A percentile compares a stretch with the other conserved stretches of the same genome.
phyloP scores from a whole-genome alignment of 2,888 invertebrate species.

The Schrankia costaestrigalis region DNA sequence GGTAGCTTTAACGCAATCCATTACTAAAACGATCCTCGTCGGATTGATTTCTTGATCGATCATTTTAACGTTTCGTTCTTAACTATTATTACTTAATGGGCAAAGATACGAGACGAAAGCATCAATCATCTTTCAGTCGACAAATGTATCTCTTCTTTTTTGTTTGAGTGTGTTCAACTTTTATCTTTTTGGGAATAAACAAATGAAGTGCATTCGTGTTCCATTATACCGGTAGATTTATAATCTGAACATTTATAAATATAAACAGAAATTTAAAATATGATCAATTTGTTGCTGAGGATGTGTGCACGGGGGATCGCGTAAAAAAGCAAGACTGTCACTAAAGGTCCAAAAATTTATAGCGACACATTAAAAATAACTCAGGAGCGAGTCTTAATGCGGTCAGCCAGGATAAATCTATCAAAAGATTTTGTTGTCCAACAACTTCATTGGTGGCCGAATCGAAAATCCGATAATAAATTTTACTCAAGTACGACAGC shows the following conservation, averaged over 20 bases:
- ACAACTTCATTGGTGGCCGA: conserved; percentile 81
- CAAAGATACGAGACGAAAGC: conserved; percentile 60
- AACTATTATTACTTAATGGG: conserved; percentile 79
- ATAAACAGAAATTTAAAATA: conserved; percentile 22
- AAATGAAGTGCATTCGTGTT: conserved; percentile 28
- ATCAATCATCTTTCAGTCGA: conserved; percentile 73
- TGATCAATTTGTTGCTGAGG: conserved; percentile 29
- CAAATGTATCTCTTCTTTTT: conserved; percentile 61
- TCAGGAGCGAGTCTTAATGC: conserved; percentile 72
- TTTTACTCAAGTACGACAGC: conserved; percentile 79
- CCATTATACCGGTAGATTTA: conserved; percentile 5
- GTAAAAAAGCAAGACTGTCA: conserved; percentile 47
- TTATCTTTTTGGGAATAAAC: conserved; percentile 45
- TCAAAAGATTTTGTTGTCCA: conserved; percentile 81
- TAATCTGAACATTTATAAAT: conserved; percentile 15
- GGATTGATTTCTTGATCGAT: conserved; percentile 78
- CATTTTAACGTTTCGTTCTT: conserved; percentile 57
- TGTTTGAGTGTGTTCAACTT: conserved; percentile 51
- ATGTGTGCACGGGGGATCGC: conserved; percentile 31
- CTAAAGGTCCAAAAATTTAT: conserved; percentile 66
- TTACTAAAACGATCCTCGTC: conserved; percentile 62
- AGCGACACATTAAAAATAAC: conserved; percentile 72
- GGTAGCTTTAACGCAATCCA: conserved; percentile 71
- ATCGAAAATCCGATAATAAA: conserved; percentile 81
- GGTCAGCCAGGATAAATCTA: conserved; percentile 80